Evolutionary conservation across 2,113 vertebrate genomes (phyloP).

Genomic region (Chamaea fasciata): DNA sequence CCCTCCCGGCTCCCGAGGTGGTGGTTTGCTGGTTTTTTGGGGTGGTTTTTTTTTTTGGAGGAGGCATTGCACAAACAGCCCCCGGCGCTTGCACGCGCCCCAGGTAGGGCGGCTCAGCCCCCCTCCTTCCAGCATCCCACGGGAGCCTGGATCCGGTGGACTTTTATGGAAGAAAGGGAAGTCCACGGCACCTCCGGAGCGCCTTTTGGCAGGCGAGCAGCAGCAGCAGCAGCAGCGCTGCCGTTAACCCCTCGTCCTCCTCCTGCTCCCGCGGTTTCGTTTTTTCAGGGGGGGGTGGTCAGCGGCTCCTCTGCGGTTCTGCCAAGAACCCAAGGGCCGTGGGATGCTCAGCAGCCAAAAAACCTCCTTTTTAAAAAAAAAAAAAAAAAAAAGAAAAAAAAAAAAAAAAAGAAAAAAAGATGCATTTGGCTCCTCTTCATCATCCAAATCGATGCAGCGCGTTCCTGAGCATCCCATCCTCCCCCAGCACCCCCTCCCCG

Average conservation of each 20-base stretch:
- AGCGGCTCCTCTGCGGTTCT: rapidly evolving
- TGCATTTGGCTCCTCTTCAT: background rate
- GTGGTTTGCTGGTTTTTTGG: too few relatives aligned
- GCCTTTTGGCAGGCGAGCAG: conserved; percentile 21
- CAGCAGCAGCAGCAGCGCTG: background rate
- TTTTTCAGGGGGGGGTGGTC: rapidly evolving
- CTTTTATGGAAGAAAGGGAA: conserved; percentile 74
- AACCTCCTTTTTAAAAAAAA: rapidly evolving
- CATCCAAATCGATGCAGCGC: background rate
- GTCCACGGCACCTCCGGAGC: conserved; percentile 11
- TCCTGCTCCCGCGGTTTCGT: background rate
- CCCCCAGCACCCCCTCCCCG: background rate
- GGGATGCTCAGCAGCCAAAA: background rate
- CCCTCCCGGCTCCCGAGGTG: background rate
- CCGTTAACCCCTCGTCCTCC: conserved; percentile 11
- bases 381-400: too few relatives aligned
- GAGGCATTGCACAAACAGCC: background rate
- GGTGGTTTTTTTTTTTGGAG: background rate
- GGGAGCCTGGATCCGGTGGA: conserved; percentile 59
- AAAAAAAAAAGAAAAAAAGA: too few relatives aligned
- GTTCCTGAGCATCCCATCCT: background rate
- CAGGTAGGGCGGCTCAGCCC: background rate
- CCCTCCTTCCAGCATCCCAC: conserved; percentile 32
- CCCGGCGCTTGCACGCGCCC: background rate
- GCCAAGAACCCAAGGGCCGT: rapidly evolving